These are phyloP conservation scores for Etheostoma perlongum DNA, from an alignment of 2,797 vertebrate species.

Conservation along the genomic window DNA sequence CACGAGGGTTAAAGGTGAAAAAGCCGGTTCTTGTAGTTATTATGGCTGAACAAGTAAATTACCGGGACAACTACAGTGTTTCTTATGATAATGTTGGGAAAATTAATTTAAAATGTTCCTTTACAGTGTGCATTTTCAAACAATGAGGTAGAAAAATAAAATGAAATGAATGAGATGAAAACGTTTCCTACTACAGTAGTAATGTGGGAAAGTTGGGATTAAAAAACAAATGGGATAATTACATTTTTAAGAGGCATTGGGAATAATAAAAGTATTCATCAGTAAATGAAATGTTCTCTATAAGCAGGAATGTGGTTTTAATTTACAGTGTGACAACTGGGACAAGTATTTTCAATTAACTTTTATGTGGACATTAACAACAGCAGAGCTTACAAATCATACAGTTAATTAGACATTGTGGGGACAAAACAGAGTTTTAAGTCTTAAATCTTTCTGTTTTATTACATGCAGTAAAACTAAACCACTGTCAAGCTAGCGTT, in stretches of 20 bases:
- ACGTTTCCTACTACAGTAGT: not conserved
- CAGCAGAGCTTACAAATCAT: too few species aligned
- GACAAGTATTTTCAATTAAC: not conserved
- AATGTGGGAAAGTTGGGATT: not conserved
- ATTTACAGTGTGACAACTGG: not conserved
- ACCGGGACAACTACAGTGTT: not conserved
- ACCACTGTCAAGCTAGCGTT: not conserved
- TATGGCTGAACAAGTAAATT: not conserved
- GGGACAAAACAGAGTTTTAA: not conserved
- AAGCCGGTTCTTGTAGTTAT: not conserved
- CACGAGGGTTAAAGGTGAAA: too few species aligned
- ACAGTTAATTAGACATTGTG: not conserved
- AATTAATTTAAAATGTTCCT: too few species aligned
- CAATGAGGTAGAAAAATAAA: not conserved
- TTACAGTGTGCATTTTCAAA: not conserved
- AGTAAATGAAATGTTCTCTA: not conserved
- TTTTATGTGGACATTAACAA: not conserved
- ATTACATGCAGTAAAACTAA: too few species aligned
- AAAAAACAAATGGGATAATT: not conserved
- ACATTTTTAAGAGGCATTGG: constrained; percentile 1
- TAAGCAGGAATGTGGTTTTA: not conserved
- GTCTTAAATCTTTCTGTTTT: not conserved
- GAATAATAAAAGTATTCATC: too few species aligned
- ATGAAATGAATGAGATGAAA: too few species aligned
- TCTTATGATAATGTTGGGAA: not conserved